Base-by-base conservation (phyloP, 1,140 invertebrate genomes). In the Lordiphosa clarofinis region DNA sequence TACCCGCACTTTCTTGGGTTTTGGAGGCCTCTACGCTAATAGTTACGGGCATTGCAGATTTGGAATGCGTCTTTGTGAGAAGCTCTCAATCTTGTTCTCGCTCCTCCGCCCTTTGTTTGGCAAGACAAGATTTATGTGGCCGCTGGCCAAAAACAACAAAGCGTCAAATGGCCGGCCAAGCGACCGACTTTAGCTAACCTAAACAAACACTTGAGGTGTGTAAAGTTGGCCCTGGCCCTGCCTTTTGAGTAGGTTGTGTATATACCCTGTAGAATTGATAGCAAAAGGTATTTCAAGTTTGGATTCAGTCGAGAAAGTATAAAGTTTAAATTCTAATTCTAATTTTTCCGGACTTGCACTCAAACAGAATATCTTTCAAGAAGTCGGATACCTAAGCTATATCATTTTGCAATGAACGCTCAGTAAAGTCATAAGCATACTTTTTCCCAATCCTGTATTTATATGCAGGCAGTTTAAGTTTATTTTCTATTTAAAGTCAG, bases 151-250 rank as follows among this genome's bases (percentile, higher is more conserved):
- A 40, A 62, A 73, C 68, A 82, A 65, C 72, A 68, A 61, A 59
- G 55, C 70, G 44, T 71, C 76, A 72, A 72, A 72, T 72, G 62
- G 67, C 55, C 43, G 43, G 56, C 38, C 37, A 28, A 55, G 38
- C 40, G 48, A 53, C 55, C 56, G 65, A 66, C 42, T 71, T 79
- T 73, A 60, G 61, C 73, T 79, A 84, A 65, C 78, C 78, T 84
- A 84, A 84, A 84, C 78, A 84, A 84, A 84, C 78, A 84, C 78
- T 84, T 78, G 78, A 84, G 78, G 78, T 84, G 78, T 84, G 78
- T 78, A 84, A 82, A 82, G 78, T 82, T 82, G 76, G 78, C 76
- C 78, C 67, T 78, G 70, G 69, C 69, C 44, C 42, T 48, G 67
- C 48, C 67, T 68, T 64, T 59, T 68, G 64, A 68, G 64, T 71